phyloP scores from a whole-genome alignment of 1,140 invertebrate genomes.

The Lycorma delicatula region DNA sequence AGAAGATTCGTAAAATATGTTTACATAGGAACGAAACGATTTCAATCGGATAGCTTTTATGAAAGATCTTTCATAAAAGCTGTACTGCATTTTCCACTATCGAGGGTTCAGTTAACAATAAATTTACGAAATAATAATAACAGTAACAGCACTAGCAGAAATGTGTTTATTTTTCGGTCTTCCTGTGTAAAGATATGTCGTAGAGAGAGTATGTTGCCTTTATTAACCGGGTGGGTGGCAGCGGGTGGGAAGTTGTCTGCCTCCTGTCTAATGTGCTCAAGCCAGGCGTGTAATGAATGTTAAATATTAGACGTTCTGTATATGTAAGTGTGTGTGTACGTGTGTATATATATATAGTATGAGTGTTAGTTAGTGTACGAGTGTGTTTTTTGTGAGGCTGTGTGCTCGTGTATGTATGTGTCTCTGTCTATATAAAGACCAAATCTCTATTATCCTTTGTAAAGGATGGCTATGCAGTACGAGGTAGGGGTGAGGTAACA shows the following conservation, averaged over 20 bases:
- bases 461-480: constrained; percentile 1
- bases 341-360: background rate
- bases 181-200: constrained; percentile 4
- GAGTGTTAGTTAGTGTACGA: background rate
- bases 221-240: background rate
- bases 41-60: no score
- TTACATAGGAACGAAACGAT: no score
- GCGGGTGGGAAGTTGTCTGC: background rate
- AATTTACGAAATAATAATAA: no score
- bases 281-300: constrained; percentile 4
- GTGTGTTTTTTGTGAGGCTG: background rate
- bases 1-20: no score
- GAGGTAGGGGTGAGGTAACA: background rate
- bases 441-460: constrained; percentile 5
- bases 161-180: constrained; percentile 4
- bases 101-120: no score
- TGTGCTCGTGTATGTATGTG: background rate
- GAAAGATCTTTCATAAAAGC: no score
- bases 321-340: background rate
- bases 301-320: constrained; percentile 6
- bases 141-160: no score
- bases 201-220: constrained; percentile 4
- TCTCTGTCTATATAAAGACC: constrained; percentile 6
- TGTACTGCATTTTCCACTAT: no score
- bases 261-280: constrained; percentile 1